Conservation (phyloP, 1,140 invertebrate genomes). For the Nasonia longicornis region DNA sequence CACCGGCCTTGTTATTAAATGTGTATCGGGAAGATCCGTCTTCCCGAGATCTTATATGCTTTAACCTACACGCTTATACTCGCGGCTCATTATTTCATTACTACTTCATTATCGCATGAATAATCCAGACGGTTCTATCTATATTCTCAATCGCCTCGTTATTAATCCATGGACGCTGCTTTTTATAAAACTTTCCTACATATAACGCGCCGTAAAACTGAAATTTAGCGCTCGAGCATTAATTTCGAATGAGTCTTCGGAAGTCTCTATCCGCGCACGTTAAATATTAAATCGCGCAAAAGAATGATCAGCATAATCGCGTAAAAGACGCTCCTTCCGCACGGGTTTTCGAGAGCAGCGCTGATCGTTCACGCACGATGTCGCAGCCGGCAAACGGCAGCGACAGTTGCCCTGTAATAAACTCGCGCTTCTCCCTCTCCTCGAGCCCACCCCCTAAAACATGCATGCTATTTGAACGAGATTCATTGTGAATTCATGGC, state of each 20-base stretch:
- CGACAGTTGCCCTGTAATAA: background rate
- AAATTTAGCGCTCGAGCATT: too few relatives aligned
- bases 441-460: slow-evolving; percentile 11
- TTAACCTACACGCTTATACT: background rate
- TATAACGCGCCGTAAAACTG: too few relatives aligned
- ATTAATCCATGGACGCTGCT: background rate
- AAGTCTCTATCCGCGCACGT: background rate
- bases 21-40: background rate
- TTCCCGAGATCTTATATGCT: background rate
- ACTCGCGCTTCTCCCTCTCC: slow-evolving; percentile 7
- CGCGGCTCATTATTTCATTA: background rate
- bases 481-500: slow-evolving; percentile 41
- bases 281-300: background rate
- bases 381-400: background rate
- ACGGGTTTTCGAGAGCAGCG: background rate
- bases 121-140: background rate
- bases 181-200: background rate
- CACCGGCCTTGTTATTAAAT: background rate
- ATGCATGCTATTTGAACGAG: slow-evolving; percentile 29
- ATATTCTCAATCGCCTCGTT: background rate
- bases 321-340: background rate
- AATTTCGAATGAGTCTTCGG: background rate
- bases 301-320: background rate
- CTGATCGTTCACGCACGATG: background rate
- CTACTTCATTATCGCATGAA: background rate